These are phyloP conservation scores for Cataglyphis hispanica DNA, from an alignment of 1,140 invertebrate species.

Conservation along the genomic window DNA sequence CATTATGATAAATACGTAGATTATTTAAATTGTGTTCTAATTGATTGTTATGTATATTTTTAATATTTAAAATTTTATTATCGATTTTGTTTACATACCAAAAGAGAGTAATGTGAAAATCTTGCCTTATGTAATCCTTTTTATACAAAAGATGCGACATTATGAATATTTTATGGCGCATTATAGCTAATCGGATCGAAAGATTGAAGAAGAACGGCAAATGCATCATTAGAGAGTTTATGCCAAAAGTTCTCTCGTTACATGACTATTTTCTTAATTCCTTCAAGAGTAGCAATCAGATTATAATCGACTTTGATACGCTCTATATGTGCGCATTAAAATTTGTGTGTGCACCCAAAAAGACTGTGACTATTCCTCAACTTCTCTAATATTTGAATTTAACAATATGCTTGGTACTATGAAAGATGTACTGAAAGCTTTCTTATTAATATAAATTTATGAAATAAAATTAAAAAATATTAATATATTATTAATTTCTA, in stretches of 20 bases:
- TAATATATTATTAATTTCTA: no score
- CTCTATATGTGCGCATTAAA: conserved; percentile 14
- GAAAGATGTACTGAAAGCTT: no score
- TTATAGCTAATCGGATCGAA: neutral
- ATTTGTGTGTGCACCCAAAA: neutral
- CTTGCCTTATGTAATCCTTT: neutral
- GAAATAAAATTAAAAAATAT: no score
- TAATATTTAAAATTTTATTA: conserved; percentile 5
- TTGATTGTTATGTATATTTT: neutral
- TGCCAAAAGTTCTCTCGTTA: conserved; percentile 25
- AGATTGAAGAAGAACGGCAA: neutral
- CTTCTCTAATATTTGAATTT: neutral
- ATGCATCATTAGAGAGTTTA: neutral
- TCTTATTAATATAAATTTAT: no score
- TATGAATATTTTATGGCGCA: neutral
- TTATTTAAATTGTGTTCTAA: conserved; percentile 33
- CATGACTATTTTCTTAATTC: conserved; percentile 58
- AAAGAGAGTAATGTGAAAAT: neutral
- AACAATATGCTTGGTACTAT: no score
- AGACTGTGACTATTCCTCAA: no score
- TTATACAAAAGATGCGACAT: neutral
- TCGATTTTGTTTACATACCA: neutral
- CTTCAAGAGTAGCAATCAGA: conserved; percentile 60
- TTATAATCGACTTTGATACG: conserved; percentile 61
- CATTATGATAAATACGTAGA: conserved; percentile 5